Conservation (phyloP, 2,113 vertebrate species). For the Uropsilus gracilis region DNA sequence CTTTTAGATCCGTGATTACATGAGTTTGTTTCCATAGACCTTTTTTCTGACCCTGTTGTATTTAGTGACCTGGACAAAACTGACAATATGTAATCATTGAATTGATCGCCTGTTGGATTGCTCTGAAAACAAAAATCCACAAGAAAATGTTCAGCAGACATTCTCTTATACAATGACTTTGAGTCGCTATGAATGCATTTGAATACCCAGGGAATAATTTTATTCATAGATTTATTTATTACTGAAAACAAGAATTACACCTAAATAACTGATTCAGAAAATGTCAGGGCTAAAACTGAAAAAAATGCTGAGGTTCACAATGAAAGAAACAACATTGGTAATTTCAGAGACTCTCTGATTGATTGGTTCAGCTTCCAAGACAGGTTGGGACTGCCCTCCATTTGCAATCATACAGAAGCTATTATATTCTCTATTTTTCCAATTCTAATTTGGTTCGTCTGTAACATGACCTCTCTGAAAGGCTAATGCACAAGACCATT, state of each 20-base stretch:
- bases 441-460: conserved; percentile 53
- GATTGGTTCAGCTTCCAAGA: conserved; percentile 4
- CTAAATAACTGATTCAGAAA: conserved; percentile 47
- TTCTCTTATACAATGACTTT: background rate
- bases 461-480: conserved; percentile 40
- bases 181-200: conserved; percentile 53
- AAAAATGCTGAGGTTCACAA: background rate
- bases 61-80: conserved; percentile 5
- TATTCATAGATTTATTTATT: conserved; percentile 42
- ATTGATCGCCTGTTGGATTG: conserved; percentile 3
- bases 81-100: background rate
- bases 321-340: background rate
- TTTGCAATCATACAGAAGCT: conserved; percentile 26
- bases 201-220: background rate
- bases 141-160: background rate
- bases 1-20: background rate
- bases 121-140: conserved; percentile 13
- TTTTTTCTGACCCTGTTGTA: background rate
- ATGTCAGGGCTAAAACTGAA: conserved; percentile 15
- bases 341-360: conserved; percentile 37
- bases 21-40: background rate
- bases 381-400: background rate
- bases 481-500: conserved; percentile 42
- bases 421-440: conserved; percentile 59
- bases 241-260: conserved; percentile 42